These are phyloP conservation scores for Falco peregrinus DNA, from an alignment of 2,797 vertebrate genomes.

Conservation along the genomic window DNA sequence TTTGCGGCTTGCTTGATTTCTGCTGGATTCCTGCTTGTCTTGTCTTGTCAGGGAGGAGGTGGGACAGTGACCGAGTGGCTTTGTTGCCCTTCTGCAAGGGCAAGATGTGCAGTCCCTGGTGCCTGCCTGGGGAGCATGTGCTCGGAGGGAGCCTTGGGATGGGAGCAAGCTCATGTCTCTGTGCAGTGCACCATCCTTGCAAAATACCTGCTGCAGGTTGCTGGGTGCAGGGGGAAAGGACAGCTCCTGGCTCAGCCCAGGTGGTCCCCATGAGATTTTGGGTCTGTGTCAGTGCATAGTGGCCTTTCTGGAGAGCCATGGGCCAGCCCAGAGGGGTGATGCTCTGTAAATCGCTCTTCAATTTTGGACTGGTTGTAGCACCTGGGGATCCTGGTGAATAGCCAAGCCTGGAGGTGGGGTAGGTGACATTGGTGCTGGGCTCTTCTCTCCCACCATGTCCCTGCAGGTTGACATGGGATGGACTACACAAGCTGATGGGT, in stretches of 20 bases:
- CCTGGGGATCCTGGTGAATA: background rate
- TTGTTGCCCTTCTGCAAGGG: background rate
- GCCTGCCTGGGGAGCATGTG: rapidly evolving
- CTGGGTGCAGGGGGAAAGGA: background rate
- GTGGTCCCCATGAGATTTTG: background rate
- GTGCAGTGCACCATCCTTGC: background rate
- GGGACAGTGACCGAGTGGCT: background rate
- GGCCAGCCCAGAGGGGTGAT: background rate
- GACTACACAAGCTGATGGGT: background rate
- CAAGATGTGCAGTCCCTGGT: background rate
- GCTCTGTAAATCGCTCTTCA: background rate
- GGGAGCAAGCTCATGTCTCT: background rate
- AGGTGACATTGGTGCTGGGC: background rate
- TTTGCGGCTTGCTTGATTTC: background rate
- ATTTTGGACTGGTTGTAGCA: background rate
- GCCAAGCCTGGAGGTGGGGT: background rate
- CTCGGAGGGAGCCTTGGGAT: background rate
- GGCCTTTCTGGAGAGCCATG: background rate
- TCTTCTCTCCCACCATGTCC: background rate
- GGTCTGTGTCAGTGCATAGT: rapidly evolving
- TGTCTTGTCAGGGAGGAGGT: background rate
- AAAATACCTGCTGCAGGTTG: background rate
- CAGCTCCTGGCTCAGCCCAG: background rate
- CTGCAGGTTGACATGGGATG: background rate
- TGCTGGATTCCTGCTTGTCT: background rate